Evolutionary conservation across 2,888 invertebrate species (phyloP).

Genomic region (Acrobasis suavella): DNA sequence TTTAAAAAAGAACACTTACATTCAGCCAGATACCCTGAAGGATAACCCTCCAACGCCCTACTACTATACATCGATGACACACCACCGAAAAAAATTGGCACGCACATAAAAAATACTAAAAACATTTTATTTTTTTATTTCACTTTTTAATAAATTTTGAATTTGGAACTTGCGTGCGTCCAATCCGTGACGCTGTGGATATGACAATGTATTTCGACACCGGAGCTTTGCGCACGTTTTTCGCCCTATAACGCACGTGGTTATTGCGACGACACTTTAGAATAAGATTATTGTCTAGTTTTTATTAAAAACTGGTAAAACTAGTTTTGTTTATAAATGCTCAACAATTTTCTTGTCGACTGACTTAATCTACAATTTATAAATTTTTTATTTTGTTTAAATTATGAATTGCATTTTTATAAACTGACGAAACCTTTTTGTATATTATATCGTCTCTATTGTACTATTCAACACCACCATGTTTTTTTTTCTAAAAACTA

Average conservation of each 20-base stretch:
- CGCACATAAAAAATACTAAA: constrained; percentile 27
- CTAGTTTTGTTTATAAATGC: background rate
- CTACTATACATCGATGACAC: constrained; percentile 47
- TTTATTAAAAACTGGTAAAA: background rate
- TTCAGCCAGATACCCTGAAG: constrained; percentile 55
- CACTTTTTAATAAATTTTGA: constrained; percentile 18
- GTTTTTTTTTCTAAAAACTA: too few species aligned
- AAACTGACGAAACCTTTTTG: too few species aligned
- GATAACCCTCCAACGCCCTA: constrained; percentile 56
- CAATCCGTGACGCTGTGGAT: constrained; percentile 7
- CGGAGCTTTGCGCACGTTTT: background rate
- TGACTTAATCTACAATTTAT: too few species aligned
- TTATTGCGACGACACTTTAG: background rate
- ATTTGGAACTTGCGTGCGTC: constrained; percentile 5
- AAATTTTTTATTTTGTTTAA: too few species aligned
- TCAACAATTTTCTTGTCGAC: too few species aligned
- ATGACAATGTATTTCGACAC: constrained; percentile 17
- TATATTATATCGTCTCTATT: too few species aligned
- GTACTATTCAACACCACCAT: too few species aligned
- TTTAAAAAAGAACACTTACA: constrained; percentile 50
- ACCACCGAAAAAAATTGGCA: constrained; percentile 32
- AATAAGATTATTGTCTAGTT: background rate
- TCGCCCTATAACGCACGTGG: background rate
- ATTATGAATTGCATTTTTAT: too few species aligned
- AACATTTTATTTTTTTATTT: constrained; percentile 24